Conservation (phyloP, 2,888 invertebrate species). For the Drosophila atripex region DNA sequence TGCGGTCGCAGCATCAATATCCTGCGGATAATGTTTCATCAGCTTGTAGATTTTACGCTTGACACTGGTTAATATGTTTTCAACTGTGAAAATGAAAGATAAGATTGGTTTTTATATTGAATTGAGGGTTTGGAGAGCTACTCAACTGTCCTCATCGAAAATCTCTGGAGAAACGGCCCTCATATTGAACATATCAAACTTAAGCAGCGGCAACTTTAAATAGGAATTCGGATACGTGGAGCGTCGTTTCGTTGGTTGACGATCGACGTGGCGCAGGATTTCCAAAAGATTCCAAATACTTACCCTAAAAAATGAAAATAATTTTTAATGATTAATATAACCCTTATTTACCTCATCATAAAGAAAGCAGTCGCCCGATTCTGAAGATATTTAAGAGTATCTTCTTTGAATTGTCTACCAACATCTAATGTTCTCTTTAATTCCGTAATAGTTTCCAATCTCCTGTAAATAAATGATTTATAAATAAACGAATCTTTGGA, state of each 20-base stretch:
- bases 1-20: slow-evolving; percentile 45
- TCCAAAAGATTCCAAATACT: slow-evolving; percentile 80
- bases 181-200: slow-evolving; percentile 80
- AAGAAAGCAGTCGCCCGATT: slow-evolving; percentile 75
- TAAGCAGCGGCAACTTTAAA: slow-evolving; percentile 81
- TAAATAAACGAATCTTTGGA: fast-evolving
- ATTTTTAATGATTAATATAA: background rate
- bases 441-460: slow-evolving; percentile 68
- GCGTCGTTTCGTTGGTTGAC: slow-evolving; percentile 55
- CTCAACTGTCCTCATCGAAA: slow-evolving; percentile 80
- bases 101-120: background rate
- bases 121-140: background rate
- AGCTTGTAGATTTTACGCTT: slow-evolving; percentile 71
- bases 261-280: slow-evolving; percentile 79
- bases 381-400: slow-evolving; percentile 62
- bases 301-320: slow-evolving; percentile 51
- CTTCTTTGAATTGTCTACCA: slow-evolving; percentile 55
- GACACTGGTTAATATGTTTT: slow-evolving; percentile 66
- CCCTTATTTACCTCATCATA: slow-evolving; percentile 70
- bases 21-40: slow-evolving; percentile 67
- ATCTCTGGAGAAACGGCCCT: slow-evolving; percentile 76
- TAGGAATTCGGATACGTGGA: slow-evolving; percentile 79
- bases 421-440: slow-evolving; percentile 57
- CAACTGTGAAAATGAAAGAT: slow-evolving; percentile 58
- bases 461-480: slow-evolving; percentile 54